phyloP scores from a whole-genome alignment of 2,888 invertebrate species.

The Cantharis rustica region DNA sequence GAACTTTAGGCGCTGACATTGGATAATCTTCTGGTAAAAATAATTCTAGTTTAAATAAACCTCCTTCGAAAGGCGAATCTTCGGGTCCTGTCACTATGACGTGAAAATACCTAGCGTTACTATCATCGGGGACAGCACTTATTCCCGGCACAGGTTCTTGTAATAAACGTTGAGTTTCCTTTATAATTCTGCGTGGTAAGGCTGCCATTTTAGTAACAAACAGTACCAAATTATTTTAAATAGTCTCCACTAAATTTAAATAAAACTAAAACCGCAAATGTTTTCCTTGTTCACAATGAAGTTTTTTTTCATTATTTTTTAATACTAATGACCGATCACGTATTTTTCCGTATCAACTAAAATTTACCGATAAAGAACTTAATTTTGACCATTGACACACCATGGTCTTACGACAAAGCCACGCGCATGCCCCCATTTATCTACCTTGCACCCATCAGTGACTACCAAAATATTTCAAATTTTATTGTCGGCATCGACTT shows the following conservation, averaged over 20 bases:
- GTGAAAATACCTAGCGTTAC: constrained; percentile 97
- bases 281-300: not conserved
- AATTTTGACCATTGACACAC: constrained; percentile 18
- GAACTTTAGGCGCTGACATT: constrained; percentile 99
- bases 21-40: constrained; percentile 99
- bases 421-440: constrained; percentile 6
- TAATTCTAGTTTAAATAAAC: constrained; percentile 96
- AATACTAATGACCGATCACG: not conserved
- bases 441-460: not conserved
- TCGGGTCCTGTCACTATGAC: constrained; percentile 95
- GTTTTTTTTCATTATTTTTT: not conserved
- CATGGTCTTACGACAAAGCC: not conserved
- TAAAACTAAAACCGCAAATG: not conserved
- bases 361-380: constrained; percentile 25
- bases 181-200: constrained; percentile 90
- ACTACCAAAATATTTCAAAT: not conserved
- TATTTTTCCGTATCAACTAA: not conserved
- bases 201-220: constrained; percentile 72
- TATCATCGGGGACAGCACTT: constrained; percentile 94
- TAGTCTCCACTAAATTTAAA: not conserved
- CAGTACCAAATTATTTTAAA: not conserved
- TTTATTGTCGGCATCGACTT: too few species aligned
- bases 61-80: constrained; percentile 98
- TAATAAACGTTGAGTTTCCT: constrained; percentile 98
- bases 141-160: constrained; percentile 99